Percentiles rank a stretch among this genome's conserved stretches.
These are phyloP conservation scores for Oreochromis spilurus DNA, from an alignment of 2,113 vertebrate species.

Conservation along the genomic window DNA sequence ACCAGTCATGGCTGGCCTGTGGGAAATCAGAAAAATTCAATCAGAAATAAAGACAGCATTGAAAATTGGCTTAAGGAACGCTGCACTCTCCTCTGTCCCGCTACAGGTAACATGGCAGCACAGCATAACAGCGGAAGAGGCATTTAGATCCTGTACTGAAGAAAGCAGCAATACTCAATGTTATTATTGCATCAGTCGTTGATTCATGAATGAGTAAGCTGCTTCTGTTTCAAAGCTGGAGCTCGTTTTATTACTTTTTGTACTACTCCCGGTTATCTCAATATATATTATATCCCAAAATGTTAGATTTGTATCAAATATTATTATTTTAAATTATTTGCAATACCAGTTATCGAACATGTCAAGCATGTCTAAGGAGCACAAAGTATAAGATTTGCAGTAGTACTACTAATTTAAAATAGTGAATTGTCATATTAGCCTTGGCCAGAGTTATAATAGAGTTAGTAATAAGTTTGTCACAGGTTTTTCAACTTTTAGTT, in stretches of 20 bases:
- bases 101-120: not conserved
- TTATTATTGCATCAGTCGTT: not conserved
- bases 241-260: not conserved
- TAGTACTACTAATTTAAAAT: not conserved
- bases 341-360: not conserved
- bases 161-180: not conserved
- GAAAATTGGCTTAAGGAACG: not conserved
- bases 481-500: not conserved
- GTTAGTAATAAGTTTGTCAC: not conserved
- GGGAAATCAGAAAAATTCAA: not conserved
- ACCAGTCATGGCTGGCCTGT: not conserved
- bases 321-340: not conserved
- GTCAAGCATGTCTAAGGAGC: not conserved
- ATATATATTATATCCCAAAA: not conserved
- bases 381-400: not conserved
- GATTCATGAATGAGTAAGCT: not conserved
- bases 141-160: not conserved
- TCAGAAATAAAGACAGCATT: not conserved
- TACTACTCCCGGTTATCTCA: not conserved
- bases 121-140: not conserved
- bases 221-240: not conserved
- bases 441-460: not conserved
- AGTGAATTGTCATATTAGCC: not conserved
- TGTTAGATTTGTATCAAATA: not conserved
- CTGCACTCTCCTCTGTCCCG: not conserved